phyloP scores from a whole-genome alignment of 2,888 invertebrate genomes.

The Athalia circularis region DNA sequence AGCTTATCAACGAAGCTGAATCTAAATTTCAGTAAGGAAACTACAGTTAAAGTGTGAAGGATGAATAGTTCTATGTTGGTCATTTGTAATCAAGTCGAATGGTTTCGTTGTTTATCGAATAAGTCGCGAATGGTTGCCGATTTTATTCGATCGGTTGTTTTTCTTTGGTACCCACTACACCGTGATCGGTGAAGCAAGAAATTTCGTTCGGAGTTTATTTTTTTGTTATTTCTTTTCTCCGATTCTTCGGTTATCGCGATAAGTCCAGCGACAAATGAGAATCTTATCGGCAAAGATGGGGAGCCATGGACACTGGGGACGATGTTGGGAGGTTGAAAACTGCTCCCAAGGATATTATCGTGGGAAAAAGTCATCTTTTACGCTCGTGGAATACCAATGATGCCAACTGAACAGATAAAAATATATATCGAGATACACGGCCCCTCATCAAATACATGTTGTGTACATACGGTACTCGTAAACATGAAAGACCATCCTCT shows the following conservation, averaged over 20 bases:
- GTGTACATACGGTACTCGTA: background rate
- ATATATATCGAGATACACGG: conserved; percentile 57
- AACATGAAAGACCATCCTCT: too few relatives aligned
- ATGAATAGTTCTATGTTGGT: too few relatives aligned
- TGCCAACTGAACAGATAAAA: conserved; percentile 60
- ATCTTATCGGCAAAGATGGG: conserved; percentile 56
- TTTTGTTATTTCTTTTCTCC: conserved; percentile 41
- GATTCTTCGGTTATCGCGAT: conserved; percentile 50
- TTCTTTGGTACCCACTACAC: conserved; percentile 5
- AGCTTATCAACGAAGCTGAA: too few relatives aligned
- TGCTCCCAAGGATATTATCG: conserved; percentile 66
- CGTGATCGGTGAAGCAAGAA: background rate
- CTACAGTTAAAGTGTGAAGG: too few relatives aligned
- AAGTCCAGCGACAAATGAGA: conserved; percentile 57
- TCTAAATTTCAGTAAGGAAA: too few relatives aligned
- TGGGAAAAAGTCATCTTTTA: conserved; percentile 50
- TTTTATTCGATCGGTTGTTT: too few relatives aligned
- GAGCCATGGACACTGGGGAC: conserved; percentile 38
- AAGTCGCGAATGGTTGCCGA: too few relatives aligned
- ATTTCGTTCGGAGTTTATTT: conserved; percentile 4
- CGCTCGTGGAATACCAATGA: conserved; percentile 64
- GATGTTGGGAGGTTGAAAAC: conserved; percentile 28
- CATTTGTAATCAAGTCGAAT: too few relatives aligned
- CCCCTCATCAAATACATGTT: conserved; percentile 10
- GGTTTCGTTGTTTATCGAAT: too few relatives aligned